Conservation (phyloP, 2,797 vertebrate genomes). For the Danio jaintianensis region DNA sequence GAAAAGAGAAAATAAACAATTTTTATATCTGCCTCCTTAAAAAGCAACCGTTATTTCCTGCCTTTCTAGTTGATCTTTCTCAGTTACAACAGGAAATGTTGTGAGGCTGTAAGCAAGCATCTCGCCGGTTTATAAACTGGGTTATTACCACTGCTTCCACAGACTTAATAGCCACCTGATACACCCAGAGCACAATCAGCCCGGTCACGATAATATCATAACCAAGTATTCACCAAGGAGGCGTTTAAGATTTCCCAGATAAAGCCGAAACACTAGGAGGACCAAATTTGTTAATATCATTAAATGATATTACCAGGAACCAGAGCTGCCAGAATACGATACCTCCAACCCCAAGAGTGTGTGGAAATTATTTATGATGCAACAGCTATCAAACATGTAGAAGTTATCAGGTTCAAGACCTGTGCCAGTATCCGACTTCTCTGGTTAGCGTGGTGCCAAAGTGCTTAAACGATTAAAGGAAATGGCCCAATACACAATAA, state of each 20-base stretch:
- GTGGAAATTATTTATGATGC: slow-evolving; percentile 99
- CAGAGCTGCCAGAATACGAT: slow-evolving; percentile 91
- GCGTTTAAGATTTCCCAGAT: slow-evolving; percentile 98
- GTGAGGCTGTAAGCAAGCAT: slow-evolving; percentile 73
- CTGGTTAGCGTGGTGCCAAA: slow-evolving; percentile 85
- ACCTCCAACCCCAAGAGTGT: slow-evolving; percentile 84
- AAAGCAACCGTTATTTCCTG: slow-evolving; percentile 68
- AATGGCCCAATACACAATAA: slow-evolving; percentile 89
- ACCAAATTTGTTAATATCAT: slow-evolving; percentile 98
- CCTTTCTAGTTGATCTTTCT: slow-evolving; percentile 70
- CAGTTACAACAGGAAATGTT: slow-evolving; percentile 80
- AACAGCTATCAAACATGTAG: slow-evolving; percentile 98
- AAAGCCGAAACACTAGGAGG: slow-evolving; percentile 97
- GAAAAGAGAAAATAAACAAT: slow-evolving; percentile 69
- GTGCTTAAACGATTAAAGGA: slow-evolving; percentile 94
- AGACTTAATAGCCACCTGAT: slow-evolving; percentile 84
- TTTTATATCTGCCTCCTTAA: slow-evolving; percentile 71
- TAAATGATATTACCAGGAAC: slow-evolving; percentile 97
- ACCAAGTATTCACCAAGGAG: slow-evolving; percentile 93
- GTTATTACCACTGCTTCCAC: slow-evolving; percentile 79
- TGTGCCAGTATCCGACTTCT: slow-evolving; percentile 86
- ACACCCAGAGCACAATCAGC: slow-evolving; percentile 82
- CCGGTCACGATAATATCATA: slow-evolving; percentile 92
- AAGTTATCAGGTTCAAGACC: slow-evolving; percentile 92
- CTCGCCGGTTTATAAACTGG: slow-evolving; percentile 77